These are phyloP conservation scores for Mellilla xanthometata DNA, from an alignment of 2,888 invertebrate genomes.

Conservation along the genomic window DNA sequence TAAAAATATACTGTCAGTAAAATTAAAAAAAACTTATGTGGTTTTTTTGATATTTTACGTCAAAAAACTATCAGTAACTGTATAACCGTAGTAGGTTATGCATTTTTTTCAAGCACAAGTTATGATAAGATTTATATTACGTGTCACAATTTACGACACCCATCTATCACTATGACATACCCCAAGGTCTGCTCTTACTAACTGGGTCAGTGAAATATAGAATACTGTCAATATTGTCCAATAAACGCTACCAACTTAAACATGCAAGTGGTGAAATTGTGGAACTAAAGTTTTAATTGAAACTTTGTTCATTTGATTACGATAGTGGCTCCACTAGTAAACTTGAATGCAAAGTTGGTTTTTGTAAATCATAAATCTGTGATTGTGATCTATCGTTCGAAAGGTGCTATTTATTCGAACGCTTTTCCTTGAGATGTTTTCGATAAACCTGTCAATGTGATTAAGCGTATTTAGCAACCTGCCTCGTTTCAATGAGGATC, in stretches of 20 bases:
- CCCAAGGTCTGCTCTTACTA: not conserved
- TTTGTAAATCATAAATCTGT: slow-evolving; percentile 10
- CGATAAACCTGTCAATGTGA: slow-evolving; percentile 20
- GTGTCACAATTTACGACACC: slow-evolving; percentile 2
- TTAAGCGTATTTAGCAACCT: slow-evolving; percentile 16
- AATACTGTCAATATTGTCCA: not conserved
- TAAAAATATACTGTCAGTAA: no score
- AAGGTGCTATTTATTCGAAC: slow-evolving; percentile 20
- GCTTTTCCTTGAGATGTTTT: slow-evolving; percentile 21
- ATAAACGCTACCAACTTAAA: not conserved
- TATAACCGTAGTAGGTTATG: no score
- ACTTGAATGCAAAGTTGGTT: not conserved
- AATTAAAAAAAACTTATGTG: no score
- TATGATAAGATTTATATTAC: not conserved
- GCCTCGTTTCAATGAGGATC: slow-evolving; percentile 1
- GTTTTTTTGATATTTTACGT: no score
- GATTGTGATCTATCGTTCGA: slow-evolving; percentile 12
- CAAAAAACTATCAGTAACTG: no score
- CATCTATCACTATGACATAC: slow-evolving; percentile 4
- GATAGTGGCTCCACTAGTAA: not conserved
- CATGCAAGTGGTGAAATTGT: not conserved
- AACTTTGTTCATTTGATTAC: not conserved
- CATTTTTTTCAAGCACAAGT: no score
- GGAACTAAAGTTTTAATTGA: no score
- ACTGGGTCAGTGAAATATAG: slow-evolving; percentile 3